Base-by-base conservation (phyloP, 2,113 vertebrate genomes). In the Todiramphus chloris region DNA sequence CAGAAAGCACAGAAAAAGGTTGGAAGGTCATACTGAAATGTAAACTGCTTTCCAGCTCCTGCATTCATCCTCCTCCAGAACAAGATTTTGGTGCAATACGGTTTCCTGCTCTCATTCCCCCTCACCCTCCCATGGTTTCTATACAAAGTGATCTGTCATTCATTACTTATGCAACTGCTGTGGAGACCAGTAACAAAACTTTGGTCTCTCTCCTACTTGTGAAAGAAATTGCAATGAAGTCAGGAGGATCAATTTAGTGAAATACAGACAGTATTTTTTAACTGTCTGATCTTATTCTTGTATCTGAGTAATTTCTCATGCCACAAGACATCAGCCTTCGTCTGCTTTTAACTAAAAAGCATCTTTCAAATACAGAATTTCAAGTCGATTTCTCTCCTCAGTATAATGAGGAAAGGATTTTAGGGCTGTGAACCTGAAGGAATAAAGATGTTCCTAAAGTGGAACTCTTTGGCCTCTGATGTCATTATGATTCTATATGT, bases 1-100 rank as follows among this genome's bases (percentile, higher is more conserved):
- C 95, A 93, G 79, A 83, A 86, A 92, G 86, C 8, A 10, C 37
- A 51, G 87, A 18, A 41, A 58, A 79, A 90, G 83, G 94, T 87
- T 89, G 92, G 81, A 35, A 95, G 87, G 81, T 95, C 87, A 59
- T 31, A 10, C 53, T 86, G 69, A 73, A 72, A 35, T 69, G 67
- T 21, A 84, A 93, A 89, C 46, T 73, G 46, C 67, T 95, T 83
- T 55, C 50, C 39, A 83, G 24, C 33, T 87, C 59, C 62, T 83
- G 77, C 35, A 46, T 5, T 89, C 24, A 27, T 80, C 35, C 28
- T 85, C 16, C 46, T 94, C 44, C n/a, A 27, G 27, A 86, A 63
- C 15, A 53, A 68, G 74, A 33, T 2, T 27, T 55, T 62, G 41
- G 13, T 37, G 39, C 33, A 48, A 9, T 48, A 66, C 7, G 27